These are phyloP conservation scores for Anorthoa munda DNA, from an alignment of 2,888 invertebrate species.

Conservation along the genomic window DNA sequence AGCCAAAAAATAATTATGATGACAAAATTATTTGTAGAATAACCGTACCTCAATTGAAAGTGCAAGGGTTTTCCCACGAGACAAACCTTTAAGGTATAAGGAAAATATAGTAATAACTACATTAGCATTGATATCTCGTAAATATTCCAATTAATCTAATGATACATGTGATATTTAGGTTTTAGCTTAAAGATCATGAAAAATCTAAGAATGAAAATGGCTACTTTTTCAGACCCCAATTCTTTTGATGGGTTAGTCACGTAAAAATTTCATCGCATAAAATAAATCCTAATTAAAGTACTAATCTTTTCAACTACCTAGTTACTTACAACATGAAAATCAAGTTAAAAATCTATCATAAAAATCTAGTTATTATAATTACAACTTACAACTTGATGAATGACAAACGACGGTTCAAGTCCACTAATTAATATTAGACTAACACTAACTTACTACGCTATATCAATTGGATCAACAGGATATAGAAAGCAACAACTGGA, in stretches of 20 bases:
- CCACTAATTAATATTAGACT: constrained; percentile 63
- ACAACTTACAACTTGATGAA: constrained; percentile 51
- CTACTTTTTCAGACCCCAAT: no score
- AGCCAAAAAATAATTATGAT: background rate
- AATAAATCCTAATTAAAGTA: no score
- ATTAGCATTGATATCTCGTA: background rate
- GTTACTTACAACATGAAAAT: no score
- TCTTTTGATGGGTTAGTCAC: background rate
- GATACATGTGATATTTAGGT: background rate
- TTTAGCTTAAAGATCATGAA: background rate
- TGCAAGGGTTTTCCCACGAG: constrained; percentile 19
- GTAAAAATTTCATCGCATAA: background rate
- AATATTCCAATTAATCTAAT: background rate
- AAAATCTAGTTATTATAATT: constrained; percentile 35
- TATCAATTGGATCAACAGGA: constrained; percentile 65
- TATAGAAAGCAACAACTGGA: constrained; percentile 61
- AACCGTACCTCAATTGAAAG: background rate
- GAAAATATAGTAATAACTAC: background rate
- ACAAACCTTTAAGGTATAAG: background rate
- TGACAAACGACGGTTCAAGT: constrained; percentile 61
- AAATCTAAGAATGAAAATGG: no score
- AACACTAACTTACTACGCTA: constrained; percentile 35
- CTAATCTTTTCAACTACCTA: no score
- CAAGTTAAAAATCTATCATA: background rate
- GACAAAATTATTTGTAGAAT: constrained; percentile 1